Percentiles rank a stretch among this genome's conserved stretches.
Evolutionary conservation across 1,140 invertebrate species (phyloP).

Genomic region (Diprion similis): DNA sequence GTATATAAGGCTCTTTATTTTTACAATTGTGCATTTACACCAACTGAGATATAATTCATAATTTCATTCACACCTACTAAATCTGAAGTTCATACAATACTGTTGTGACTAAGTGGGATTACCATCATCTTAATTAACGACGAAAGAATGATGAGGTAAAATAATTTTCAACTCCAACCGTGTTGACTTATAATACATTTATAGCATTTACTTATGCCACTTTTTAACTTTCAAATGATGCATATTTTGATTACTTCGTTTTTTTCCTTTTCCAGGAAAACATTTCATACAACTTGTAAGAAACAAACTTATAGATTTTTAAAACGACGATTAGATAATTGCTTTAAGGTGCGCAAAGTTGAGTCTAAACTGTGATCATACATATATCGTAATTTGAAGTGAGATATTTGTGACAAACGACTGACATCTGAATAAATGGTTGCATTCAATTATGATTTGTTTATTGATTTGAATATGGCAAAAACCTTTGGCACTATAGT

Average conservation of each 20-base stretch:
- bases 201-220: neutral
- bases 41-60: neutral
- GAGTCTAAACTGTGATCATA: neutral
- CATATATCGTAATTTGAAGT: neutral
- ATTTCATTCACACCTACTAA: neutral
- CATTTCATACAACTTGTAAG: neutral
- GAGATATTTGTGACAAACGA: neutral
- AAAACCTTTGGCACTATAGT: no score
- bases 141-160: neutral
- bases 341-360: neutral
- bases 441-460: no score
- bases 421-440: neutral
- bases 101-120: neutral
- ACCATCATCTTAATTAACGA: neutral
- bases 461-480: no score
- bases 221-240: neutral
- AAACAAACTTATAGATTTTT: neutral
- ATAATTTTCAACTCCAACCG: neutral
- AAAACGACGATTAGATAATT: neutral
- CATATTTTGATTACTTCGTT: neutral
- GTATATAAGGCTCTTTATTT: neutral
- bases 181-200: no score
- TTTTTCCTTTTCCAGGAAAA: neutral
- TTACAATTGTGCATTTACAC: neutral
- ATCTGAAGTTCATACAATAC: neutral